A percentile compares a stretch with the other conserved stretches of the same genome.
Evolutionary conservation across 2,113 vertebrate species (phyloP).

Genomic region (Cavia aperea): DNA sequence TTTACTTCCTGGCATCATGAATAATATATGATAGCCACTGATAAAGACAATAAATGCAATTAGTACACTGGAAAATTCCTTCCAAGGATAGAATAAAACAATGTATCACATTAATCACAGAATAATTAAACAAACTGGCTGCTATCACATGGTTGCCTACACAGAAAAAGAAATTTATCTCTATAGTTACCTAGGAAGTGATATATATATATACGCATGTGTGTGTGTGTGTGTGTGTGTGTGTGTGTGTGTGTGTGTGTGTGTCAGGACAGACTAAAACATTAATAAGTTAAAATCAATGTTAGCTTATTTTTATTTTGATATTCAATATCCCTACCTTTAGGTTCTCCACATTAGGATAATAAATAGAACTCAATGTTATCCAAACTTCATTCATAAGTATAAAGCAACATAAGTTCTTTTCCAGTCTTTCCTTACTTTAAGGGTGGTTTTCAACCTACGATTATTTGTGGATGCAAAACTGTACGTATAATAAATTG

Average conservation of each 20-base stretch:
- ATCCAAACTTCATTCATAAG: conserved; percentile 32
- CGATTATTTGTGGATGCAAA: conserved; percentile 51
- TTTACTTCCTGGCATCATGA: conserved; percentile 8
- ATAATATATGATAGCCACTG: neutral
- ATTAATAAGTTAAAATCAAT: neutral
- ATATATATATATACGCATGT: neutral
- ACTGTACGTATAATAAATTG: conserved; percentile 57
- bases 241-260: no score
- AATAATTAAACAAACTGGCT: neutral
- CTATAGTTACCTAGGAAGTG: neutral
- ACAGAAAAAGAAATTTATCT: neutral
- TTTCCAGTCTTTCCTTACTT: neutral
- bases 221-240: no score
- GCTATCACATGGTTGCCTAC: neutral
- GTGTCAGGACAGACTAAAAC: neutral
- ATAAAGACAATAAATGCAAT: conserved; percentile 5
- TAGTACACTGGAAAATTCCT: neutral
- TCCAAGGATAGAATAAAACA: neutral
- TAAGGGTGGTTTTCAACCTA: conserved; percentile 32
- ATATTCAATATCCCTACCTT: neutral
- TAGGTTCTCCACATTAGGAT: conserved; percentile 2
- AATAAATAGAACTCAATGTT: conserved; percentile 24
- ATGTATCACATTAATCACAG: neutral
- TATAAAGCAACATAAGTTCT: conserved; percentile 27
- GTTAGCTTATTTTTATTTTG: conserved; percentile 27